phyloP scores from a whole-genome alignment of 2,888 invertebrate genomes.

The Lycia hirtaria region DNA sequence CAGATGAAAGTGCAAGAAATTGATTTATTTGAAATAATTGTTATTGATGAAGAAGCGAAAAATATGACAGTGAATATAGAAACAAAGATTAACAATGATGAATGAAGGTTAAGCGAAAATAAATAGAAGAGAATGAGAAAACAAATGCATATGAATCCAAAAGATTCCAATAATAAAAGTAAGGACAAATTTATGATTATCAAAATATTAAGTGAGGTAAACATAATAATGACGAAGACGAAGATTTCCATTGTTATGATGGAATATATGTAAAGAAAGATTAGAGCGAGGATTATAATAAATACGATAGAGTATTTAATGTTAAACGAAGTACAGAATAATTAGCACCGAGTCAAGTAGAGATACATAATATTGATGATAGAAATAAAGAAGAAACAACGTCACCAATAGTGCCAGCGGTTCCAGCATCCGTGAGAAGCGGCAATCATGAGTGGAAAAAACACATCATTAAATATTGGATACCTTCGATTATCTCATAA shows the following conservation, averaged over 20 bases:
- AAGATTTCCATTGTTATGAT: too few relatives aligned
- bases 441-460: slow-evolving; percentile 86
- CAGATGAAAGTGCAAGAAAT: not conserved
- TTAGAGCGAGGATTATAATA: too few relatives aligned
- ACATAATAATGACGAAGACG: too few relatives aligned
- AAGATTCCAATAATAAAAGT: too few relatives aligned
- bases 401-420: slow-evolving; percentile 83
- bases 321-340: slow-evolving; percentile 1
- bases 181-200: too few relatives aligned
- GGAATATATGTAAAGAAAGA: too few relatives aligned
- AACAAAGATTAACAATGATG: not conserved
- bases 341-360: slow-evolving; percentile 67
- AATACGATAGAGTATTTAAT: too few relatives aligned
- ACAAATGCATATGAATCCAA: not conserved
- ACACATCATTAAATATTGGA: slow-evolving; percentile 76
- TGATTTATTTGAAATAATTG: not conserved
- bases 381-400: slow-evolving; percentile 50
- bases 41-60: not conserved
- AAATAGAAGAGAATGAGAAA: not conserved
- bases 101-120: not conserved
- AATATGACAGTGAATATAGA: not conserved
- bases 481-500: slow-evolving; percentile 51
- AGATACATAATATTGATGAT: slow-evolving; percentile 56
- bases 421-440: slow-evolving; percentile 82
- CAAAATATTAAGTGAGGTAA: too few relatives aligned